Evolutionary conservation across 1,140 invertebrate species (phyloP).

Genomic region (Euwallacea fornicatus): DNA sequence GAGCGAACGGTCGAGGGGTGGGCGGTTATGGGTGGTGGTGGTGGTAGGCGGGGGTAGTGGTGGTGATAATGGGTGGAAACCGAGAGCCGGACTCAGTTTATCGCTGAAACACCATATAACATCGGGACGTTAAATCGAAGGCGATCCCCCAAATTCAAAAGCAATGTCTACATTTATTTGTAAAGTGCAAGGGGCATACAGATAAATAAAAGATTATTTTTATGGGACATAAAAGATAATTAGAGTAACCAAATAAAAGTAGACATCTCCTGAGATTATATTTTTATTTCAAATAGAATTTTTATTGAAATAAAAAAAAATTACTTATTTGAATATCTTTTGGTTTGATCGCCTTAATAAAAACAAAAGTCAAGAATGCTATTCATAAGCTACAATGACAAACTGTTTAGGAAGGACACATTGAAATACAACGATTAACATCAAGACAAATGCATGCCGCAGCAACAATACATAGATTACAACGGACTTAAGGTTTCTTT

Average conservation of each 20-base stretch:
- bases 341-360: no score
- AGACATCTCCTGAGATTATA: no score
- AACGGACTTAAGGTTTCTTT: no score
- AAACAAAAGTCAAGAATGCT: no score
- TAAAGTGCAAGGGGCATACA: not conserved
- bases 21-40: slow-evolving; percentile 8
- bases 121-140: not conserved
- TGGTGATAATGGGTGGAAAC: slow-evolving; percentile 17
- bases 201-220: not conserved
- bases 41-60: slow-evolving; percentile 7
- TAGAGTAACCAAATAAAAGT: not conserved
- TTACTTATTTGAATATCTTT: no score
- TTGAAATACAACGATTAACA: no score
- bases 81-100: slow-evolving; percentile 33
- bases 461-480: no score
- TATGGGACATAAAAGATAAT: not conserved
- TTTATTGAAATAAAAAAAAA: no score
- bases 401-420: no score
- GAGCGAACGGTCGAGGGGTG: slow-evolving; percentile 8
- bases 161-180: not conserved
- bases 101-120: slow-evolving; percentile 29
- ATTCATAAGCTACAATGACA: no score
- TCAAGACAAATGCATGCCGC: no score
- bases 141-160: not conserved
- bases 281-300: no score